A percentile compares a stretch with the other conserved stretches of the same genome.
Conservation (phyloP, 2,888 invertebrate species). For the Epinotia demarniana region DNA sequence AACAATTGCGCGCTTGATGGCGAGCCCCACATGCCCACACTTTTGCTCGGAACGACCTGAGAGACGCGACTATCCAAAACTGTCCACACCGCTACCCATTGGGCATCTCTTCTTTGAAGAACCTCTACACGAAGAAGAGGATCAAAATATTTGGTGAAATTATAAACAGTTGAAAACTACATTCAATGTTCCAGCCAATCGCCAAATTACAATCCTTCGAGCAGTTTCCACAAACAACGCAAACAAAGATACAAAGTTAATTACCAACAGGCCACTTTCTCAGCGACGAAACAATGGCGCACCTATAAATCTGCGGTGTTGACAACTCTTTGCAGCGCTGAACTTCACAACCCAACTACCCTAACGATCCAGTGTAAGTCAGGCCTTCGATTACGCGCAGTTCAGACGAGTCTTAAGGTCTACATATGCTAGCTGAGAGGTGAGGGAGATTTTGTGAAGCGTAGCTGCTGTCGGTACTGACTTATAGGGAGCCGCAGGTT, state of each 20-base stretch:
- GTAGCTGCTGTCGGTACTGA: slow-evolving; percentile 37
- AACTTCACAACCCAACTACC: neutral
- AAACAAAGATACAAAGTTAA: slow-evolving; percentile 21
- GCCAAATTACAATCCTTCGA: neutral
- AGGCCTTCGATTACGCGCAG: neutral
- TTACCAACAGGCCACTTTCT: slow-evolving; percentile 25
- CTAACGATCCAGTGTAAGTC: neutral
- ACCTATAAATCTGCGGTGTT: slow-evolving; percentile 36
- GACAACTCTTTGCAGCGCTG: slow-evolving; percentile 38
- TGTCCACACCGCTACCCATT: too few species aligned
- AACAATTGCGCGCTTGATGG: too few species aligned
- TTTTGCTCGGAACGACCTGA: too few species aligned
- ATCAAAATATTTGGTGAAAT: neutral
- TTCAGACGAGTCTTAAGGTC: neutral
- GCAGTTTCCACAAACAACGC: neutral
- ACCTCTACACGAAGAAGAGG: too few species aligned
- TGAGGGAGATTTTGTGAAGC: slow-evolving; percentile 1
- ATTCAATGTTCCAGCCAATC: neutral
- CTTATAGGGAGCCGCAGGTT: slow-evolving; percentile 31
- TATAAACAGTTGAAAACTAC: neutral
- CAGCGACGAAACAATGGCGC: slow-evolving; percentile 28
- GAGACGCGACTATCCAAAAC: too few species aligned
- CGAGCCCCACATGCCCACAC: too few species aligned
- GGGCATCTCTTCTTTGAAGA: too few species aligned
- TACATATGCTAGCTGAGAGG: neutral